Conservation (phyloP, 2,888 invertebrate genomes). For the Apoderus coryli region DNA sequence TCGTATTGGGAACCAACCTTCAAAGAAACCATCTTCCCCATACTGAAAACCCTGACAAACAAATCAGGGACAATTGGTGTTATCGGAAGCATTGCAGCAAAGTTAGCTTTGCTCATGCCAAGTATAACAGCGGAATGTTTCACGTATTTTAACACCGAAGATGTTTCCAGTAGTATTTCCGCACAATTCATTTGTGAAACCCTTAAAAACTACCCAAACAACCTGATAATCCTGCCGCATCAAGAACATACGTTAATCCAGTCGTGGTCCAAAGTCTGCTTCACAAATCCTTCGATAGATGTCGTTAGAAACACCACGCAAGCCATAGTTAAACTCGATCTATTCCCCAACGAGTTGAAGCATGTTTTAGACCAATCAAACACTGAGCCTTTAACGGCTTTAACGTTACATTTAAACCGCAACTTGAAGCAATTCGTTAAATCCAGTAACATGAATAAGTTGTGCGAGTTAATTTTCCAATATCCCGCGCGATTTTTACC, state of each 20-base stretch:
- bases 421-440: slow-evolving; percentile 17
- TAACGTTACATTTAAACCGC: slow-evolving; percentile 24
- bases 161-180: slow-evolving; percentile 21
- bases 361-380: too few species aligned
- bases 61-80: slow-evolving; percentile 17
- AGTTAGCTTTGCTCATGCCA: slow-evolving; percentile 20
- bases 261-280: slow-evolving; percentile 27
- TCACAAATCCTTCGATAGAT: slow-evolving; percentile 23
- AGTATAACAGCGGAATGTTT: slow-evolving; percentile 20
- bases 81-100: slow-evolving; percentile 26
- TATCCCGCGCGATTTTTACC: slow-evolving; percentile 23
- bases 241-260: slow-evolving; percentile 25
- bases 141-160: slow-evolving; percentile 22
- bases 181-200: slow-evolving; percentile 22
- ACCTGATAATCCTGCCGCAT: slow-evolving; percentile 18
- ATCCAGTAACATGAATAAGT: slow-evolving; percentile 17
- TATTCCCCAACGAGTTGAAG: slow-evolving; percentile 19
- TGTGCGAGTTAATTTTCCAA: slow-evolving; percentile 27
- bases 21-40: slow-evolving; percentile 23
- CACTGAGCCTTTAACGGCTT: too few species aligned
- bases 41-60: slow-evolving; percentile 21
- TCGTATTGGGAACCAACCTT: slow-evolving; percentile 24
- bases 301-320: too few species aligned
- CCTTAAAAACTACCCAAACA: slow-evolving; percentile 21
- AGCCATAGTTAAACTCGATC: slow-evolving; percentile 24